Evolutionary conservation across 92 coral and sea anemone species (phyloP), one percentile per base, ranked within the genome.

Genomic region (Diadumene lineata): DNA sequence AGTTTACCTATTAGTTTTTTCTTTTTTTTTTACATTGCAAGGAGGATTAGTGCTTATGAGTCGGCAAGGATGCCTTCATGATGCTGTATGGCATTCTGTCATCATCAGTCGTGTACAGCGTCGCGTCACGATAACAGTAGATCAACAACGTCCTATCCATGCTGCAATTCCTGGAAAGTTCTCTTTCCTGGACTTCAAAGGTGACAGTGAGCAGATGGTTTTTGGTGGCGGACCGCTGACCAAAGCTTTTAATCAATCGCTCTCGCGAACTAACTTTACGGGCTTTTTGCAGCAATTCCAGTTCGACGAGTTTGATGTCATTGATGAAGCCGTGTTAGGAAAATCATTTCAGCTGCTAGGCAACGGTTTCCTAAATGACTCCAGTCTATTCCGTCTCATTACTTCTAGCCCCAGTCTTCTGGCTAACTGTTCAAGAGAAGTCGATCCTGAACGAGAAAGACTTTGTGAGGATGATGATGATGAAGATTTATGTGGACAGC

Each of bases 181-280:
- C 19, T 68, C 75, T 11, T 67, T 67, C 82, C 75, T 78, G 60
- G 82, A 78, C 69, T 78, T 78, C 24, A 78, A 78, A 48, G 82
- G 82, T 17, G 82, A 75, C n/a, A 69, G 50, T 13, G 82, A 68
- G 38, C 48, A 43, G 66, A 57, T 78, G 82, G 29, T 53, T 28
- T 78, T 78, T 43, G 70, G 82, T 17, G 82, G 82, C 7, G 82
- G 82, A 56, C 82, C 82, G 38, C 51, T 13, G 66, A 56, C 62
- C 67, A 57, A 56, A n/a, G 58, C 75, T 33, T 60, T 78, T 17
- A 53, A 53, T 34, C 68, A 64, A 32, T 78, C 82, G 27, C 43
- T 66, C 2, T 78, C 82, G 24, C 70, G 60, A 31, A 28, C 66
- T 8, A 78, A 78, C 60, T 78, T 68, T 48, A 67, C 82, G 16